These are phyloP conservation scores for Apolygus lucorum DNA, from an alignment of 1,140 invertebrate species.

Conservation along the genomic window DNA sequence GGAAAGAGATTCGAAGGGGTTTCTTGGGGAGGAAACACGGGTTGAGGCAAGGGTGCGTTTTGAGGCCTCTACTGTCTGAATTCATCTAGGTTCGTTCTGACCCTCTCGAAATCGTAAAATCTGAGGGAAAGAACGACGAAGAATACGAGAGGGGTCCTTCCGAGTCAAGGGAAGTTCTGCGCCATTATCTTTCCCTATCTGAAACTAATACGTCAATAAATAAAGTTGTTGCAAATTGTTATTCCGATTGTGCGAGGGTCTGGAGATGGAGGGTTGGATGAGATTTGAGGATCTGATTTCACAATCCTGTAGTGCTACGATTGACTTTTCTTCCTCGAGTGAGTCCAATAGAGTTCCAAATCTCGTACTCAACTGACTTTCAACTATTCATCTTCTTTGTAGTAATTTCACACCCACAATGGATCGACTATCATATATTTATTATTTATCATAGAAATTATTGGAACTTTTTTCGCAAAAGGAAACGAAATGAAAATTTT, in stretches of 20 bases:
- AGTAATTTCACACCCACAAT: too few species aligned
- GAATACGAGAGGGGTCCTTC: neutral
- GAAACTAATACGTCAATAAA: conserved; percentile 12
- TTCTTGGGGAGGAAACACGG: neutral
- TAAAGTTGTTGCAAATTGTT: conserved; percentile 13
- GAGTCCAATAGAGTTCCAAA: too few species aligned
- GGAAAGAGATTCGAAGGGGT: neutral
- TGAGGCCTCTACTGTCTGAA: neutral
- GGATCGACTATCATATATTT: too few species aligned
- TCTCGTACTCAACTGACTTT: too few species aligned
- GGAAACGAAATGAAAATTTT: too few species aligned
- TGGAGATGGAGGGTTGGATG: neutral
- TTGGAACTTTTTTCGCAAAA: too few species aligned
- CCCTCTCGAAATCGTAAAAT: neutral
- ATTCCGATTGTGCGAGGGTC: neutral
- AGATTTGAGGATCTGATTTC: neutral
- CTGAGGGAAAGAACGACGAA: neutral
- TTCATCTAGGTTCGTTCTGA: neutral
- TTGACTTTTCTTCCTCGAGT: too few species aligned
- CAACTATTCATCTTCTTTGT: too few species aligned
- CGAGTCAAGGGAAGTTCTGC: neutral
- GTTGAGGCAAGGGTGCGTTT: neutral
- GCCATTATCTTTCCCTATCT: conserved; percentile 13
- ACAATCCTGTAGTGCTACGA: too few species aligned
- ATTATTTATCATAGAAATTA: too few species aligned